Evolutionary conservation across 2,888 invertebrate genomes (phyloP).

Genomic region (Aphidoletes aphidimyza): DNA sequence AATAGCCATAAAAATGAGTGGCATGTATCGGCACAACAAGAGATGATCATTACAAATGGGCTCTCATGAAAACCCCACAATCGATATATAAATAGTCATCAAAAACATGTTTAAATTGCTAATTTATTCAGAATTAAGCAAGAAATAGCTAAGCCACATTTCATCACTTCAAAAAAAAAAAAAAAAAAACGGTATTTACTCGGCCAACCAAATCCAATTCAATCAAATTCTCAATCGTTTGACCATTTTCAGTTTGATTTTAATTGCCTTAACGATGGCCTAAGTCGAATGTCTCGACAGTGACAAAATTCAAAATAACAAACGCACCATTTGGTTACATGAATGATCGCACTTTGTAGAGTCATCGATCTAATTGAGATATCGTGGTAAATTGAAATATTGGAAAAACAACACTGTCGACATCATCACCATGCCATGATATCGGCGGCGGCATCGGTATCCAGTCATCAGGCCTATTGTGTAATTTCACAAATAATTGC

Average conservation of each 20-base stretch:
- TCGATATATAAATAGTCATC: background rate
- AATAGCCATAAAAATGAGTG: background rate
- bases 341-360: background rate
- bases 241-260: conserved; percentile 15
- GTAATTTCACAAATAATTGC: background rate
- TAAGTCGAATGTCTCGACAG: background rate
- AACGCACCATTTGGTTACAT: background rate
- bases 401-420: background rate
- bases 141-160: background rate
- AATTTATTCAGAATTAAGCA: conserved; percentile 25
- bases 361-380: conserved; percentile 49
- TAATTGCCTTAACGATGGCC: background rate
- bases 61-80: background rate
- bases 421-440: background rate
- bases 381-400: conserved; percentile 48
- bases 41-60: background rate
- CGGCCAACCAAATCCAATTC: too few species aligned
- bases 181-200: background rate
- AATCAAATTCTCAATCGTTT: conserved; percentile 2
- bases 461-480: background rate
- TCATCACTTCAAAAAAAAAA: background rate
- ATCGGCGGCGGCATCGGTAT: too few species aligned
- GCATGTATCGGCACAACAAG: background rate
- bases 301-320: background rate
- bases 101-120: background rate